These are phyloP conservation scores for Himalopsyche anomala DNA, from an alignment of 2,888 invertebrate species.

Conservation along the genomic window DNA sequence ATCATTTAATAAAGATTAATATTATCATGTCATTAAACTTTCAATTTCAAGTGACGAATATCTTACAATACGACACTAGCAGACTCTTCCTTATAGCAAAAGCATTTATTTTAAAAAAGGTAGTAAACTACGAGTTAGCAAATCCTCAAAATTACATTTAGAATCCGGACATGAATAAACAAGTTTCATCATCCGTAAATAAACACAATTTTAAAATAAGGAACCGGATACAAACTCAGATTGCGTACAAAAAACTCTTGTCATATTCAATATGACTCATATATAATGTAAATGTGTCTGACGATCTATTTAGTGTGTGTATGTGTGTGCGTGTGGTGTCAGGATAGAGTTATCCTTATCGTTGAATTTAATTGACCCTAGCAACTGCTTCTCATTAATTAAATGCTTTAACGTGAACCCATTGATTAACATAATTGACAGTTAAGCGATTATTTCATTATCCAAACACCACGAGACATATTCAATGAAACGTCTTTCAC, in stretches of 20 bases:
- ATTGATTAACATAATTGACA: constrained; percentile 21
- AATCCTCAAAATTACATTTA: too few species aligned
- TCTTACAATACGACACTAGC: too few species aligned
- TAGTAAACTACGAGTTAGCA: too few species aligned
- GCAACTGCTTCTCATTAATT: not conserved
- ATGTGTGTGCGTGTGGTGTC: not conserved
- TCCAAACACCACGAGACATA: not conserved
- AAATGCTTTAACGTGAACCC: constrained; percentile 20
- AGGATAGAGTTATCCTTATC: constrained; percentile 4
- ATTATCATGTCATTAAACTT: too few species aligned
- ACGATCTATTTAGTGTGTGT: not conserved
- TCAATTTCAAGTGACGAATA: too few species aligned
- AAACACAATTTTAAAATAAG: not conserved
- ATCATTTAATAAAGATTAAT: too few species aligned
- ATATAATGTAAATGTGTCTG: not conserved
- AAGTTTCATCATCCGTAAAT: not conserved
- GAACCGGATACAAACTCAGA: constrained; percentile 8
- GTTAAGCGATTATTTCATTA: constrained; percentile 12
- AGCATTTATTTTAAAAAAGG: too few species aligned
- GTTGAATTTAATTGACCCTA: constrained; percentile 18
- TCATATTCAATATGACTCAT: not conserved
- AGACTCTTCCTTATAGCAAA: too few species aligned
- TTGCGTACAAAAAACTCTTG: not conserved
- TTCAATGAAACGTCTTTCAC: not conserved
- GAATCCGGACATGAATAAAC: too few species aligned